Evolutionary conservation across 2,113 vertebrate genomes (phyloP).

Genomic region (Tretioscincus oriximinensis): DNA sequence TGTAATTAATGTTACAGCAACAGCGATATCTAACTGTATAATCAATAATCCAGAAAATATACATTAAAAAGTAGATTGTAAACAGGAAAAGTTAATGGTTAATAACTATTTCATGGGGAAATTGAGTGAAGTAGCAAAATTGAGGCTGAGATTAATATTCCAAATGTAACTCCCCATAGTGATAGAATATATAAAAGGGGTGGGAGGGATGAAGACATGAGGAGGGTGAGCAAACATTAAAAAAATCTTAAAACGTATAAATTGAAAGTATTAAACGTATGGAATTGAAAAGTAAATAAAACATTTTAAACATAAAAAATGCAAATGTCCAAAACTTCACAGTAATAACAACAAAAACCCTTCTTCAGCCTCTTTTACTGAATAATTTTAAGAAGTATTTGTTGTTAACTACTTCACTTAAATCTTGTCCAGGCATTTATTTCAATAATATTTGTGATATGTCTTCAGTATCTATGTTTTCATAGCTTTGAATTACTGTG

Average conservation of each 20-base stretch:
- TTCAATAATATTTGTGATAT: conserved; percentile 17
- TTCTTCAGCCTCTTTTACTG: neutral
- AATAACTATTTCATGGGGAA: no score
- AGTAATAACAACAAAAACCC: conserved; percentile 16
- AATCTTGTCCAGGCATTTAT: neutral
- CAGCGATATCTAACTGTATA: no score
- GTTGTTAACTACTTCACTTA: conserved; percentile 2
- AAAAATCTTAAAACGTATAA: conserved; percentile 15
- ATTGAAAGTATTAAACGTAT: neutral
- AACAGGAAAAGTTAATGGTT: no score
- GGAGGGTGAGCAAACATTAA: conserved; percentile 21
- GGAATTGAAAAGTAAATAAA: conserved; percentile 17
- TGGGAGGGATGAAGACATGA: conserved; percentile 4
- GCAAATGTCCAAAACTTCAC: no score
- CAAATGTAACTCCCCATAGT: no score
- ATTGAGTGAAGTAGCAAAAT: no score
- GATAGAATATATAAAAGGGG: no score
- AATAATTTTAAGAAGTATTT: neutral
- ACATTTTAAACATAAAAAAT: no score
- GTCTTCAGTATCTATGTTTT: neutral
- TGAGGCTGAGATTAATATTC: no score
- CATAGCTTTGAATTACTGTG: neutral
- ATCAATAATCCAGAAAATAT: no score
- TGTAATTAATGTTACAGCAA: no score
- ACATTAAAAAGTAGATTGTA: no score